Conservation (phyloP, 2,113 vertebrate genomes). For the Pachypanchax playfairii region DNA sequence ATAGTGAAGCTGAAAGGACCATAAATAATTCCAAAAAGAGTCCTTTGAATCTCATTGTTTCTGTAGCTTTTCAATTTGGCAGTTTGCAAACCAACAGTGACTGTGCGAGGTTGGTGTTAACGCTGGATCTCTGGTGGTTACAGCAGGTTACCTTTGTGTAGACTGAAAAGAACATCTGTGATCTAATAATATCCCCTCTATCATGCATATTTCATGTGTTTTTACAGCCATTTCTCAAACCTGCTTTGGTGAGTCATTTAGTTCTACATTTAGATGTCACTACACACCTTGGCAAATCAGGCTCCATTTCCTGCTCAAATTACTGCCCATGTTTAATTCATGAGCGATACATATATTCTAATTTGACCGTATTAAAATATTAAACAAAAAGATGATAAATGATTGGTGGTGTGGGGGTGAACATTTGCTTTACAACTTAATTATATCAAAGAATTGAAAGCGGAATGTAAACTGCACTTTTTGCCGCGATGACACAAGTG, state of each 20-base stretch:
- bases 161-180: slow-evolving; percentile 71
- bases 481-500: slow-evolving; percentile 43
- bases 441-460: slow-evolving; percentile 25
- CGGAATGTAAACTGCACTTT: slow-evolving; percentile 54
- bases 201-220: slow-evolving; percentile 80
- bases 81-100: slow-evolving; percentile 32
- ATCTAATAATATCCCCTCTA: slow-evolving; percentile 71
- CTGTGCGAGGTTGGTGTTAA: slow-evolving; percentile 24
- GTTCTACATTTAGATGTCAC: slow-evolving; percentile 72
- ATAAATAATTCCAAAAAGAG: slow-evolving; percentile 31
- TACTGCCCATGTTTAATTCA: slow-evolving; percentile 79
- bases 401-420: slow-evolving; percentile 35
- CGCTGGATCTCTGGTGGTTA: slow-evolving; percentile 53
- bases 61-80: slow-evolving; percentile 15
- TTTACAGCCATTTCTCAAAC: slow-evolving; percentile 75
- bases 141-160: slow-evolving; percentile 65
- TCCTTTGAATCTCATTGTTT: slow-evolving; percentile 5
- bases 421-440: slow-evolving; percentile 56
- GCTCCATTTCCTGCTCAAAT: slow-evolving; percentile 77
- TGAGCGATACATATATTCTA: slow-evolving; percentile 70
- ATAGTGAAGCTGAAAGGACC: slow-evolving; percentile 17
- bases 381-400: slow-evolving; percentile 64
- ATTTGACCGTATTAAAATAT: slow-evolving; percentile 74
- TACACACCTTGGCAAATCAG: slow-evolving; percentile 70
- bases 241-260: slow-evolving; percentile 72